These are phyloP conservation scores for Eristalis arbustorum DNA, from an alignment of 2,888 invertebrate species.

Conservation along the genomic window DNA sequence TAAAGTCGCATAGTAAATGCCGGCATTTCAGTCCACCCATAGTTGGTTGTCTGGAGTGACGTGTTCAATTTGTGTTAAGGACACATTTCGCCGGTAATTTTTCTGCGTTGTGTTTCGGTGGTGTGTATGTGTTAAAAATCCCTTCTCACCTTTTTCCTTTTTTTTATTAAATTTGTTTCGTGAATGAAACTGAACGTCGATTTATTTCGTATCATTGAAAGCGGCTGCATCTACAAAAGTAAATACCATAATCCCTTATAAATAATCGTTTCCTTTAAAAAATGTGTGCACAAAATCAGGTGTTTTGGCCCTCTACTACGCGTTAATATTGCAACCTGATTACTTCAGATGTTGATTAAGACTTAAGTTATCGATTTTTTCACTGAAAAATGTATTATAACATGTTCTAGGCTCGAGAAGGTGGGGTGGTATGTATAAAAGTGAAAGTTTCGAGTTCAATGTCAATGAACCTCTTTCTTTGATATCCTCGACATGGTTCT, in stretches of 20 bases:
- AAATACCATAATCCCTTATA: neutral
- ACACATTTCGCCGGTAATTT: conserved; percentile 25
- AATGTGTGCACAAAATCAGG: neutral
- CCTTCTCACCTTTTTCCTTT: neutral
- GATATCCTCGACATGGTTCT: neutral
- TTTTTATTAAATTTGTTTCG: neutral
- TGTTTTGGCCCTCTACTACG: neutral
- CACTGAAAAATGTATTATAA: conserved; percentile 1
- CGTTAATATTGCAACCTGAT: conserved; percentile 1
- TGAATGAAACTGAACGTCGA: neutral
- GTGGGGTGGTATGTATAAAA: conserved; percentile 4
- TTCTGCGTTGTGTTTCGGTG: neutral
- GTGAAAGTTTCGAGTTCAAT: conserved; percentile 38
- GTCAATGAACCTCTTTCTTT: conserved; percentile 32
- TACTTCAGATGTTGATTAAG: conserved; percentile 19
- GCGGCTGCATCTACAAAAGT: neutral
- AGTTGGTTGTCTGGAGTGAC: neutral
- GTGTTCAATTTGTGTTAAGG: neutral
- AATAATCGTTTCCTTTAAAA: neutral
- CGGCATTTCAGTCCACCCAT: conserved; percentile 18
- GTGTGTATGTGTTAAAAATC: neutral
- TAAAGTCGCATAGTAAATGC: neutral
- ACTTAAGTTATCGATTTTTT: conserved; percentile 59
- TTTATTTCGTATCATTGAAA: neutral
- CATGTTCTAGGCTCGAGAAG: neutral